These are phyloP conservation scores for Micromys minutus DNA, from an alignment of 2,113 vertebrate genomes.

Conservation along the genomic window DNA sequence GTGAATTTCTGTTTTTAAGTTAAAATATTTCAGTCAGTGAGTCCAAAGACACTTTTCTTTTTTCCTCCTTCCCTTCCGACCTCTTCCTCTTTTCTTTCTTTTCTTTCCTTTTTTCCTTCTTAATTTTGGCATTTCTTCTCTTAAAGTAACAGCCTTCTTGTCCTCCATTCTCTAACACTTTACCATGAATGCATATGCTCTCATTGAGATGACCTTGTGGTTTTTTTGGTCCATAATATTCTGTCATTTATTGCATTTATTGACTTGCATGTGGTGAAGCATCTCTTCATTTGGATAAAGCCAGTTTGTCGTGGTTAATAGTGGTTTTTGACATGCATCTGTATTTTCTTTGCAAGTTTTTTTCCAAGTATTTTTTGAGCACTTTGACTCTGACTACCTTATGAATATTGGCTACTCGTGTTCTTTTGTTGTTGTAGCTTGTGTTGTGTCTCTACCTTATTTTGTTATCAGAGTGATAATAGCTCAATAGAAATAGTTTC, in stretches of 20 bases:
- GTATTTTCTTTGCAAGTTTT: not conserved
- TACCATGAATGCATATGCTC: not conserved
- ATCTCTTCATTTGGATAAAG: not conserved
- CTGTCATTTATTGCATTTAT: not conserved
- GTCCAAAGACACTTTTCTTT: too few species aligned
- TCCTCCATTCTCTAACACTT: not conserved
- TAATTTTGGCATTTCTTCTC: too few species aligned
- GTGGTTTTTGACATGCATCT: not conserved
- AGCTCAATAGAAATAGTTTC: not conserved
- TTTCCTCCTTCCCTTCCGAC: too few species aligned
- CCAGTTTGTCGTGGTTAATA: not conserved
- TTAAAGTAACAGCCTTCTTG: too few species aligned
- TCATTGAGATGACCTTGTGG: not conserved
- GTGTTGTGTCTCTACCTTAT: not conserved
- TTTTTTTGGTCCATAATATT: not conserved
- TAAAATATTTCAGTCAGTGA: too few species aligned
- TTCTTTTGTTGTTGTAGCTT: not conserved
- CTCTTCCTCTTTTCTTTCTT: rapidly evolving
- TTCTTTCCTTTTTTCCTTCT: too few species aligned
- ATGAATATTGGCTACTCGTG: not conserved
- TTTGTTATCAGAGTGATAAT: not conserved
- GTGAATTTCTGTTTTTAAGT: too few species aligned
- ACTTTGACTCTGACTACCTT: not conserved
- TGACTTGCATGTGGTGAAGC: not conserved
- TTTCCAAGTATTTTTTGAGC: not conserved